These are phyloP conservation scores for Mesoclemmys tuberculata DNA, from an alignment of 2,113 vertebrate species.

Conservation along the genomic window DNA sequence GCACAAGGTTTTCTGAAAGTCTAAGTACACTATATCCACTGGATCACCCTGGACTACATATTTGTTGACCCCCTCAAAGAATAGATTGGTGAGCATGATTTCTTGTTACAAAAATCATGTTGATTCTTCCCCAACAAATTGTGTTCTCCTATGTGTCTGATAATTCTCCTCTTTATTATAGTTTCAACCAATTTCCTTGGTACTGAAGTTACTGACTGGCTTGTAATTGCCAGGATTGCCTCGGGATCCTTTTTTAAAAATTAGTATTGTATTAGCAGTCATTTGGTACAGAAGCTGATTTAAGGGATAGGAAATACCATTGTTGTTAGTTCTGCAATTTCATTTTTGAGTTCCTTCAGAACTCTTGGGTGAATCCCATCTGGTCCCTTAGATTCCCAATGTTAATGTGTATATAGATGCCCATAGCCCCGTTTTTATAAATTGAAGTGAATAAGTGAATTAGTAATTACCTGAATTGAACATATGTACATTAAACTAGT, in stretches of 20 bases:
- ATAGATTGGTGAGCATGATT: neutral
- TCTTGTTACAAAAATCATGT: neutral
- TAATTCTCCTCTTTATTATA: too few species aligned
- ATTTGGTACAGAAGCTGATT: neutral
- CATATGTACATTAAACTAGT: neutral
- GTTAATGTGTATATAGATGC: neutral
- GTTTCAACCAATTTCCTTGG: too few species aligned
- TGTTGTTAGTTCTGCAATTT: neutral
- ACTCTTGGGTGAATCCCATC: neutral
- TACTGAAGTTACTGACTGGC: too few species aligned
- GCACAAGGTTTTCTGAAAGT: neutral
- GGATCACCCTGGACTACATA: neutral
- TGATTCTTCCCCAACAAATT: too few species aligned
- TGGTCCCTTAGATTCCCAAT: neutral
- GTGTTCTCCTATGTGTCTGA: too few species aligned
- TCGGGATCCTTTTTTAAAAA: neutral
- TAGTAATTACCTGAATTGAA: neutral
- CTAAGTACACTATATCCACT: neutral
- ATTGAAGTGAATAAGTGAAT: neutral
- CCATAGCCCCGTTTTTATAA: neutral
- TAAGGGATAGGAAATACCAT: neutral
- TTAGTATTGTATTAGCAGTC: neutral
- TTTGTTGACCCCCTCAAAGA: neutral
- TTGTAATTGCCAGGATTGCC: neutral
- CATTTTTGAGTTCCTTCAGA: neutral